Conservation (phyloP, 2,113 vertebrate species). For the Anser cygnoides region DNA sequence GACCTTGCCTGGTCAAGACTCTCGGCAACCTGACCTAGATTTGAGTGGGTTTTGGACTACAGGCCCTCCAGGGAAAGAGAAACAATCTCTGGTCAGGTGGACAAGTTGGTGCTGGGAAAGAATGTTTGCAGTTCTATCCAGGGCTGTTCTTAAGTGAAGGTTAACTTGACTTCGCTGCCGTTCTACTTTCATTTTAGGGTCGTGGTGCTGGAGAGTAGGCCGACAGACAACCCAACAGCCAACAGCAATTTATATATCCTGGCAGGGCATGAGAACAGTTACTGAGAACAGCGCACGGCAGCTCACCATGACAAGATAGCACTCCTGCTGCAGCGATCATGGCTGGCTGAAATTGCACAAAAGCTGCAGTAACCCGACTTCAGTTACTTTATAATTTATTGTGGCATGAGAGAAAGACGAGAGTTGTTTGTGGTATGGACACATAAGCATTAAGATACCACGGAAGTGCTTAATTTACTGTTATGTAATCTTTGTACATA, state of each 20-base stretch:
- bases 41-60: background rate
- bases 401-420: constrained; percentile 80
- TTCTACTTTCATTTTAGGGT: constrained; percentile 79
- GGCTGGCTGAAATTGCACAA: constrained; percentile 68
- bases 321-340: constrained; percentile 66
- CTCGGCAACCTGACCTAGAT: background rate
- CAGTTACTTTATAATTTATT: constrained; percentile 85
- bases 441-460: constrained; percentile 78
- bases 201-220: constrained; percentile 96
- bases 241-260: constrained; percentile 99
- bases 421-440: constrained; percentile 78
- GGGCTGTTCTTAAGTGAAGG: background rate
- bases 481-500: constrained; percentile 98
- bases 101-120: background rate
- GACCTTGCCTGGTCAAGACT: background rate
- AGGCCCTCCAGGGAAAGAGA: background rate
- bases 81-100: background rate
- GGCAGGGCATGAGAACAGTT: constrained; percentile 99
- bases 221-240: constrained; percentile 96
- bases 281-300: constrained; percentile 79
- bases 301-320: constrained; percentile 11
- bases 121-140: background rate
- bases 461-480: constrained; percentile 89
- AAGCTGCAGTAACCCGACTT: constrained; percentile 58
- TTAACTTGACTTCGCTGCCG: background rate